phyloP scores from a whole-genome alignment of 2,797 vertebrate genomes.

The Clarias pachynema region DNA sequence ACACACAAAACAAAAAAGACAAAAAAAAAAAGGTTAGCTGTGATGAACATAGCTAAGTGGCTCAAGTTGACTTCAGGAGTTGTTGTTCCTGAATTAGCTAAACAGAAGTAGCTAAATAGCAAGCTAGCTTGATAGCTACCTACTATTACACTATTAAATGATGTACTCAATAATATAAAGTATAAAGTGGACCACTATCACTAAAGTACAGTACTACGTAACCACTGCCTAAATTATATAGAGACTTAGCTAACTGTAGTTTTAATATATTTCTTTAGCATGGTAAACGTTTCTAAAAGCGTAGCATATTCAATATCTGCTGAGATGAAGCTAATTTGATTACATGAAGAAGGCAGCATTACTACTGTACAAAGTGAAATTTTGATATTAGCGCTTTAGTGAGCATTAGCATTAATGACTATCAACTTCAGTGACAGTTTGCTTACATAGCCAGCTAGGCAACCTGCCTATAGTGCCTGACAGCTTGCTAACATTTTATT shows the following conservation, averaged over 20 bases:
- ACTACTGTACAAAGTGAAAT: background rate
- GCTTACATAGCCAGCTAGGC: background rate
- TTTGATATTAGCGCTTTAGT: background rate
- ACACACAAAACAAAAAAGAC: too few relatives aligned
- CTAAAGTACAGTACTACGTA: background rate
- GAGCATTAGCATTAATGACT: slow-evolving; percentile 9
- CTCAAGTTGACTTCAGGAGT: background rate
- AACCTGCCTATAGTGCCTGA: background rate
- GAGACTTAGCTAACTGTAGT: background rate
- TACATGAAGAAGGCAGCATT: background rate
- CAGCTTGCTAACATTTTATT: background rate
- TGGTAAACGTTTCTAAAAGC: background rate
- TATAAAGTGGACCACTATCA: background rate
- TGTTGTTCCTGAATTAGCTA: background rate
- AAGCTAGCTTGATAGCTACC: background rate
- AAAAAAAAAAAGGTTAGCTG: background rate
- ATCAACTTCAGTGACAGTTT: background rate
- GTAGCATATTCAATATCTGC: background rate
- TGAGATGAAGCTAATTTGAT: background rate
- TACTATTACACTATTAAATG: background rate
- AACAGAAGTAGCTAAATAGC: background rate
- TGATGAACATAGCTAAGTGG: background rate
- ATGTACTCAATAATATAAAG: background rate
- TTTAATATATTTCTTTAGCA: background rate
- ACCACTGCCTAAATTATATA: background rate